Conservation (phyloP, 2,888 invertebrate species). For the Erpobdella octoculata region DNA sequence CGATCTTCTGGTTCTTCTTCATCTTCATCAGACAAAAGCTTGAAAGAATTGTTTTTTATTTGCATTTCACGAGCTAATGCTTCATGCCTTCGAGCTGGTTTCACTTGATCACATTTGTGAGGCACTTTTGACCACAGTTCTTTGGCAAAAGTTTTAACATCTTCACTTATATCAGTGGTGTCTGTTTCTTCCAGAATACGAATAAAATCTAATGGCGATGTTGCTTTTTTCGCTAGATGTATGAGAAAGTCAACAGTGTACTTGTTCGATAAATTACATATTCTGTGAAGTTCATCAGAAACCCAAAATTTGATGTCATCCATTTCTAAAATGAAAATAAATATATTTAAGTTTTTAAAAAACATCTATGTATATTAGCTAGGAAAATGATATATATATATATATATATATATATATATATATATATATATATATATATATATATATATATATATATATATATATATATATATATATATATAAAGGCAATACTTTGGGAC, state of each 20-base stretch:
- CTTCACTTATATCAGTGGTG: slow-evolving; percentile 51
- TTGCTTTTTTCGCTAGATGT: slow-evolving; percentile 54
- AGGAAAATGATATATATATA: too few relatives aligned
- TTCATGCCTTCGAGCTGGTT: slow-evolving; percentile 40
- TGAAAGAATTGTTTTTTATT: slow-evolving; percentile 52
- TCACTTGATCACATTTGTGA: slow-evolving; percentile 43
- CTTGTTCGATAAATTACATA: slow-evolving; percentile 56
- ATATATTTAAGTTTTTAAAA: too few relatives aligned
- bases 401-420: too few relatives aligned
- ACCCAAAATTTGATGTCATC: not conserved
- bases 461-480: too few relatives aligned
- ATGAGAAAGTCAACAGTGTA: slow-evolving; percentile 56
- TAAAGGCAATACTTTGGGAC: too few relatives aligned
- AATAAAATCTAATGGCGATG: slow-evolving; percentile 49
- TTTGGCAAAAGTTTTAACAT: slow-evolving; percentile 51
- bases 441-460: too few relatives aligned
- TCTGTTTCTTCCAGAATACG: slow-evolving; percentile 51
- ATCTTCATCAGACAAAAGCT: slow-evolving; percentile 51
- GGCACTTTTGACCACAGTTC: slow-evolving; percentile 53
- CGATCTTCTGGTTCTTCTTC: slow-evolving; percentile 41
- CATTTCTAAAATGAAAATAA: not conserved
- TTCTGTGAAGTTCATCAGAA: slow-evolving; percentile 38
- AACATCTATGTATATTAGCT: too few relatives aligned
- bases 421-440: too few relatives aligned
- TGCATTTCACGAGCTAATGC: slow-evolving; percentile 47